Evolutionary conservation across 1,140 invertebrate genomes (phyloP).

Genomic region (Thaumatotibia leucotreta): DNA sequence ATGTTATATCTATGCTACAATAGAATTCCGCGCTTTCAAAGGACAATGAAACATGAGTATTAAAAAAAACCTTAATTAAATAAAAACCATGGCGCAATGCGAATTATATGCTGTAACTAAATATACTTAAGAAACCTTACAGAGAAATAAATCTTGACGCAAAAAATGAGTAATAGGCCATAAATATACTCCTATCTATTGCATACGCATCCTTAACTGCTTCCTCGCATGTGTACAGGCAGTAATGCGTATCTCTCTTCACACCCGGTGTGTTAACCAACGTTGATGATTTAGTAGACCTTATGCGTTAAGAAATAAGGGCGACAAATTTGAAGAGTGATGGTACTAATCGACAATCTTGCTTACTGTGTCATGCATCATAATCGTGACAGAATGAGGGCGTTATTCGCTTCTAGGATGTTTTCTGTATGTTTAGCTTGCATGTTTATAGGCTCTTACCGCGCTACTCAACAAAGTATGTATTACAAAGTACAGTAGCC

Average conservation of each 20-base stretch:
- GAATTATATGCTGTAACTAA: no score
- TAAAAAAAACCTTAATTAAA: no score
- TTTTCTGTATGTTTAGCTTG: not conserved
- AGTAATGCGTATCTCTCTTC: not conserved
- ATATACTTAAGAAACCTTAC: no score
- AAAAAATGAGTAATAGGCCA: not conserved
- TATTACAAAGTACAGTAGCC: no score
- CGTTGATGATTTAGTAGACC: no score
- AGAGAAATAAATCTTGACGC: not conserved
- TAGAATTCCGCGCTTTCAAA: no score
- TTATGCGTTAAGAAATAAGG: no score
- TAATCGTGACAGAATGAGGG: not conserved
- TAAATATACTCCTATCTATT: not conserved
- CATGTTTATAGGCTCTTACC: not conserved
- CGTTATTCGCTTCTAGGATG: not conserved
- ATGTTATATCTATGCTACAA: no score
- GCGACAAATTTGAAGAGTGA: no score
- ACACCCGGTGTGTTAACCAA: not conserved
- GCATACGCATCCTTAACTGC: conserved; percentile 1
- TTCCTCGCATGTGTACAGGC: not conserved
- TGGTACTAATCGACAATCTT: not conserved
- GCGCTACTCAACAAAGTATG: no score
- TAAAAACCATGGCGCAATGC: no score
- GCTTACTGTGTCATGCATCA: not conserved
- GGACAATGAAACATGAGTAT: no score